Base-by-base conservation (phyloP, 2,888 invertebrate genomes). In the Craniophora ligustri region DNA sequence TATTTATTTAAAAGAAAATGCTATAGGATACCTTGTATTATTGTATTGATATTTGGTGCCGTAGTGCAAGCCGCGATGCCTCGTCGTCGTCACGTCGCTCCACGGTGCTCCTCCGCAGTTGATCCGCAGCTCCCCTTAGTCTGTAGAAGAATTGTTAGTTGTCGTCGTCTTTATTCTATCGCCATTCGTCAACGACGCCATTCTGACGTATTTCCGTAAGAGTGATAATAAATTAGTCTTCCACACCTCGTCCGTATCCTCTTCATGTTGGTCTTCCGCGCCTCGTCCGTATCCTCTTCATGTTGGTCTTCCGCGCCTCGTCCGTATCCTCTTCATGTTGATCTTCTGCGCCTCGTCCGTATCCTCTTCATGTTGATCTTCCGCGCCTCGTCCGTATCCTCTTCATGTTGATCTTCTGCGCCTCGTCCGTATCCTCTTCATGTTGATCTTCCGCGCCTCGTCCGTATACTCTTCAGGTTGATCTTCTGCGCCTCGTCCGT, bases 241-340 rank as follows among this genome's bases (percentile, higher is more conserved):
- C 30, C 4, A 3, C 30, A 13, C 13, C 13, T 30, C 30, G 30
- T 30, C 13, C 13, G 30, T 15, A 5, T 35, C 2, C 10, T 11
- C 4, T 35, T 31, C 5, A 10, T 13, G 4, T 28, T 40, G 6
- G n/a, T 31, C 11, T 30, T 41, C 30, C 3, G n/a, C 41, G 2
- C 19, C 18, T 31, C 30, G 41, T 41, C 41, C 7, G 30, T 41
- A 13, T 41, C 28, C 42, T 42, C 42, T 50, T 42, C 23, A 10
- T 31, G 1, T 31, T 31, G 7, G 14, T 7, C 13, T 31, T 31
- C 31, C 7, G 6, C 31, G 3, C 31, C 31, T 31, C 31, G 31
- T 14, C 31, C 8, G 31, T 31, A 14, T 31, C 13, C 14, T 31
- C 31, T 31, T 31, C 31, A 14, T 31, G 0, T 31, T 14, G 7